Base-by-base conservation (phyloP, 2,797 vertebrate genomes). In the Hybognathus amarus region DNA sequence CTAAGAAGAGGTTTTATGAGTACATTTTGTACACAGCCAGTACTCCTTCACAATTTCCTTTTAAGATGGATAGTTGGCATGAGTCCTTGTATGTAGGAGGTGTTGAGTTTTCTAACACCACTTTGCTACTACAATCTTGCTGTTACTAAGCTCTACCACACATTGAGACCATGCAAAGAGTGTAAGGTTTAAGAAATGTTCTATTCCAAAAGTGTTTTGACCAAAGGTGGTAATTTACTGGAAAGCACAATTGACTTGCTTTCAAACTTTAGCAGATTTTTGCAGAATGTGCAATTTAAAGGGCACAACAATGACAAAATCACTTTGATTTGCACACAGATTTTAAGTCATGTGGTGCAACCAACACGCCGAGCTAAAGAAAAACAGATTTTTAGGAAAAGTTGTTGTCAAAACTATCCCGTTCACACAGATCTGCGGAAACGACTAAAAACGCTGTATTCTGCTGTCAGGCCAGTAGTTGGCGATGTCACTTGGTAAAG, bases 1-100 rank as follows among this genome's bases (percentile, higher is more conserved):
- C 3, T 40, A 20, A 63, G 56, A 63, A 10, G 45, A 74, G 30
- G 56, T 36, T 47, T 33, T 47, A 13, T n/a, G 78, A 50, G 24
- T 42, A 36, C 40, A 63, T 77, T 68, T 56, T 77, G 38, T 30
- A 52, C 78, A 78, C 64, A 42, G 71, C 22, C 27, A 45, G 17
- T 40, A 63, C 67, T 66, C 77, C 24, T 83, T 68, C 73, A 77
- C 36, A 83, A 77, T 83, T 30, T 68, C 63, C 81, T 83, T 83
- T 77, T 75, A 42, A 77, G 81, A 77, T 22, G 22, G 40, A 75
- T 66, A 83, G 80, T 76, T 82, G 80, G 80, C 80, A 76, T 15
- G 4, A 45, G 50, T 59, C 73, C 73, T 77, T 11, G 27, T 68
- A 83, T 59, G 73, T 83, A 56, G 81, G 81, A 77, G 50, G 81